Evolutionary conservation across 2,888 invertebrate genomes (phyloP), one percentile per base, ranked within the genome.

Genomic region (Drosophila buzzatii): DNA sequence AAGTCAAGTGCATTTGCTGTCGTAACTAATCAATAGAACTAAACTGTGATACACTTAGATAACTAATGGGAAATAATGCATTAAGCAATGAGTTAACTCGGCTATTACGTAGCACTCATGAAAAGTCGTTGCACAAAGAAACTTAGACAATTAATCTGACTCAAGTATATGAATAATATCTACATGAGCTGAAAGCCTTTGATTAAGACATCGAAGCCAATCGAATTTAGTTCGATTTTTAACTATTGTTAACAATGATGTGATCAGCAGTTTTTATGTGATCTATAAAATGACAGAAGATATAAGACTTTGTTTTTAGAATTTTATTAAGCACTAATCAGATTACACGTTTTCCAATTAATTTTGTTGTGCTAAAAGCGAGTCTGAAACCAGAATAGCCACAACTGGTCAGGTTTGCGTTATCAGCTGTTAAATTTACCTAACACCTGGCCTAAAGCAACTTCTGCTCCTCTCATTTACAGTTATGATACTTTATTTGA

Each of bases 21-120:
- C 47, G 27, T 47, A 47, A 58, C 37, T 14, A 20, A 33, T 18
- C 37, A 44, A 18, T 7, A 55, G 33, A 55, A 55, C 55, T 55
- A 39, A 18, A 14, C 37, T 23, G 23, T 0, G 37, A 52, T 52
- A 16, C 9, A 23, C 20, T 52, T 20, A 52, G 37, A 51, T 51
- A 33, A 33, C 6, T 51, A 7, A 33, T 51, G 49, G n/a, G 23
- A 45, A 45, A 6, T 14, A 45, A 14, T 12, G 23, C 8, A 47
- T 23, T 20, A 2, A 45, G 14, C 14, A 16, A 7, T 23, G n/a
- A n/a, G n/a, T 5, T 10, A n/a, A n/a, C 31, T 8, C 47, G 16
- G 8, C 12, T 49, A 7, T 33, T 33, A n/a, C 10, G 33, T 18
- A 51, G 33, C 12, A 14, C n/a, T 18, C 12, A 18, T 33, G 12